phyloP scores from a whole-genome alignment of 2,797 vertebrate species.

The Hemibagrus guttatus region DNA sequence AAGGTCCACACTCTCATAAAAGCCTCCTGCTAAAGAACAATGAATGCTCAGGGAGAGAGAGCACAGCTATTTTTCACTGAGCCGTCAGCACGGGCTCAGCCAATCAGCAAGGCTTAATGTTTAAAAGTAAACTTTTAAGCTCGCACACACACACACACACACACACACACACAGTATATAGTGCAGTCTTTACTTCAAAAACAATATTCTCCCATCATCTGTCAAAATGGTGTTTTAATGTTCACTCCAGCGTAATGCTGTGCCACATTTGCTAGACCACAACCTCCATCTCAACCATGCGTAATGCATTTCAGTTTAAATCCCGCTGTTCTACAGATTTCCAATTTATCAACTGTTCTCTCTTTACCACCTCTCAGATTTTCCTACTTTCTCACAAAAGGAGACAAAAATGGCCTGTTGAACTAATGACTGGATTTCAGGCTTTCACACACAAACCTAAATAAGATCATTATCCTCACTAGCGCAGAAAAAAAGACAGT shows the following conservation, averaged over 20 bases:
- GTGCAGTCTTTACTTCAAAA: background rate
- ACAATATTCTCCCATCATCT: background rate
- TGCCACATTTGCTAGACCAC: conserved; percentile 20
- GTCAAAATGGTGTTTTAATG: conserved; percentile 31
- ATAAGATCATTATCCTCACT: conserved; percentile 32
- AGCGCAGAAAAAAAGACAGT: background rate
- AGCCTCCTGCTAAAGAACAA: conserved; percentile 37
- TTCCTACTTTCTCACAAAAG: background rate
- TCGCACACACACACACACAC: background rate
- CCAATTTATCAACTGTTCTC: background rate
- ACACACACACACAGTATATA: background rate
- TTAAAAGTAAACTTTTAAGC: conserved; percentile 10
- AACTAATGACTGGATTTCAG: conserved; percentile 26
- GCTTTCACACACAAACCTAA: background rate
- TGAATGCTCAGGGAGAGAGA: conserved; percentile 14
- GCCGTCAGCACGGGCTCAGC: conserved; percentile 20
- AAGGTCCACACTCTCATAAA: conserved; percentile 50
- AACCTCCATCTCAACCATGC: conserved; percentile 22
- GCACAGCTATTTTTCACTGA: conserved; percentile 5
- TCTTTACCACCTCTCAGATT: too few species aligned
- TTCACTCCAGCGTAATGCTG: conserved; percentile 23
- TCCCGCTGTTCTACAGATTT: background rate
- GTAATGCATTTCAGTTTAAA: conserved; percentile 34
- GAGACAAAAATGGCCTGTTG: conserved; percentile 18
- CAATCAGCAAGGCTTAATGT: conserved; percentile 23